Conservation (phyloP, 2,113 vertebrate genomes). For the Girardinichthys multiradiatus region DNA sequence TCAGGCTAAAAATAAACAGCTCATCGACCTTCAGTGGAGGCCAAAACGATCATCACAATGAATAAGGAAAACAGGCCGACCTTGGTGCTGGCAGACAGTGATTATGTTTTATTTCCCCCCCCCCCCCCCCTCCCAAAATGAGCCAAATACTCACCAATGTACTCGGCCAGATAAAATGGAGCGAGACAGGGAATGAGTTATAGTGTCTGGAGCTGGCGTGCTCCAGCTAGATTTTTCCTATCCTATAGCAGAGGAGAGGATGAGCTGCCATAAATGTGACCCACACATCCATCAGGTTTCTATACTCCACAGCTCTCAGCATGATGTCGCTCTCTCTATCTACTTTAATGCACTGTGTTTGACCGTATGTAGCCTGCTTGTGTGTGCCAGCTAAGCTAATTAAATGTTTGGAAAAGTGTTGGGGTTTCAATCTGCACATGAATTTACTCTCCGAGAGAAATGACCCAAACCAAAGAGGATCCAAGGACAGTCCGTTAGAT, state of each 20-base stretch:
- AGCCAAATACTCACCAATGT: conserved; percentile 55
- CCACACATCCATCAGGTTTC: conserved; percentile 53
- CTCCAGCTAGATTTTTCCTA: conserved; percentile 63
- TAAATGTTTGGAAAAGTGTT: background rate
- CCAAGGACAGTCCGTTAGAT: conserved; percentile 4
- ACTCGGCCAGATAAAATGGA: conserved; percentile 53
- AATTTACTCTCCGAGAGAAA: background rate
- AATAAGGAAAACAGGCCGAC: conserved; percentile 47
- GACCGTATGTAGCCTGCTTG: background rate
- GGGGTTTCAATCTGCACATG: background rate
- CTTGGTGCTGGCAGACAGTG: conserved; percentile 62
- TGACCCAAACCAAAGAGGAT: conserved; percentile 9
- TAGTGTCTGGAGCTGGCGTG: conserved; percentile 44
- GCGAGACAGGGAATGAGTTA: conserved; percentile 54
- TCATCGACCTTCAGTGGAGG: conserved; percentile 56
- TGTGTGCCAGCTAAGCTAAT: conserved; percentile 2
- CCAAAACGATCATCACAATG: conserved; percentile 54
- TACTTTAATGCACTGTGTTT: background rate
- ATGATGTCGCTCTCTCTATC: conserved; percentile 5
- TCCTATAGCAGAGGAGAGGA: conserved; percentile 41
- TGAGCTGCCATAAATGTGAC: conserved; percentile 67
- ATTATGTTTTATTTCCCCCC: conserved; percentile 65
- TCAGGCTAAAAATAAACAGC: conserved; percentile 40
- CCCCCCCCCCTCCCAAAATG: background rate
- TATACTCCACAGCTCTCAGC: conserved; percentile 30